Evolutionary conservation across 2,888 invertebrate species (phyloP), one percentile per base, ranked within the genome.

Genomic region (Hartigia nigra): DNA sequence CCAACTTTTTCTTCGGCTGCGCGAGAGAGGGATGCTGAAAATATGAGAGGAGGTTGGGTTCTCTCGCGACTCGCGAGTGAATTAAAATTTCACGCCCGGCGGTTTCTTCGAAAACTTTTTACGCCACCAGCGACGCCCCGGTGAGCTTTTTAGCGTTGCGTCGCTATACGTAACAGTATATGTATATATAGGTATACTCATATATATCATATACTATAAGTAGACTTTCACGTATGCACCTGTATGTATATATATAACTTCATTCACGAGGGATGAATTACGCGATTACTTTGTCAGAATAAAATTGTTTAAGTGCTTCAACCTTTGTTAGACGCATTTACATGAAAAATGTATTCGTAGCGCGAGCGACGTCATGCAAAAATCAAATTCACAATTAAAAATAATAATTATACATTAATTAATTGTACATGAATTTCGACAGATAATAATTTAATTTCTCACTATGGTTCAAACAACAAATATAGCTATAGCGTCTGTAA

Each of bases 41-140:
- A 74, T 31, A 36, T 12, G 34, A 14, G 74, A 31, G 5, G 32
- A 14, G 39, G 34, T 23, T 14, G 76, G 74, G 36, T 34, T 34
- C 34, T 34, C 34, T 34, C 34, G 39, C 12, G 31, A 72, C 32
- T 72, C 31, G 78, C 12, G 75, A 76, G 76, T 72, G 78, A 76
- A 79, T 79, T 79, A 79, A 79, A 79, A 79, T 79, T 79, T 79
- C 74, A 79, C 76, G 78, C 78, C 76, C 74, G 35, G 69, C 12
- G 76, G 37, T 75, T 79, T 74, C 78, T 79, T 76, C 76, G 78
- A 31, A 76, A 79, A 79, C 76, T 79, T 79, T 76, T 35, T 12
- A 74, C 34, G 70, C 75, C 35, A 4, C 9, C 55, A 23, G 23
- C 55, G 9, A 55, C 55, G 55, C 72, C 23, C 72, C 14, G 5